These are phyloP conservation scores for Diabrotica undecimpunctata DNA, from an alignment of 1,140 invertebrate genomes.

Conservation along the genomic window DNA sequence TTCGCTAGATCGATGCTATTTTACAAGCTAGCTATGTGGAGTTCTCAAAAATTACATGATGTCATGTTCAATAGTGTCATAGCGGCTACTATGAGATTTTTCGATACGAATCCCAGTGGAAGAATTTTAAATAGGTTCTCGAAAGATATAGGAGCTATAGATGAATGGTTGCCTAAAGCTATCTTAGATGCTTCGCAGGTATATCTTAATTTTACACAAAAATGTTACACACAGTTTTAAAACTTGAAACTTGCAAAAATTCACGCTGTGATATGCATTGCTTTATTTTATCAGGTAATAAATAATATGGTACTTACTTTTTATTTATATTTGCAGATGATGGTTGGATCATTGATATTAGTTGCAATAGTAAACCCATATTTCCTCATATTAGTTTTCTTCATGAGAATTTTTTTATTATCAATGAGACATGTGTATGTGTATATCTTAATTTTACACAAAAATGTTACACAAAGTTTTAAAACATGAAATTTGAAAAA, in stretches of 20 bases:
- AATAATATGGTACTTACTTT: no score
- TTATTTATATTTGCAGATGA: conserved; percentile 27
- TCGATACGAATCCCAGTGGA: conserved; percentile 76
- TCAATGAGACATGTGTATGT: conserved; percentile 55
- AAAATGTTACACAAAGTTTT: neutral
- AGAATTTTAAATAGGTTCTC: conserved; percentile 46
- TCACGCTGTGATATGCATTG: neutral
- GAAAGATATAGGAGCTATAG: conserved; percentile 57
- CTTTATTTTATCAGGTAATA: no score
- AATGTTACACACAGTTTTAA: neutral
- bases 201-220: conserved; percentile 24
- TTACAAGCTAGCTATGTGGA: conserved; percentile 61
- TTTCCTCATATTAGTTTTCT: conserved; percentile 57
- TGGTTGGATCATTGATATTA: conserved; percentile 51
- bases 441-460: conserved; percentile 38
- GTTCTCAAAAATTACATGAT: conserved; percentile 66
- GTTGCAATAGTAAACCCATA: conserved; percentile 59
- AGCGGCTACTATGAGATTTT: conserved; percentile 71
- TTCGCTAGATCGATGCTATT: conserved; percentile 56
- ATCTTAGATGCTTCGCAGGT: conserved; percentile 64
- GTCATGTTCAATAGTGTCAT: conserved; percentile 62
- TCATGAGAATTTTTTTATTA: conserved; percentile 55
- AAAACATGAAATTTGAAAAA: neutral
- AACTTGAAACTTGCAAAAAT: neutral
- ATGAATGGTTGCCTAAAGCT: conserved; percentile 62